Conservation (phyloP, 2,113 vertebrate species). For the Lynx canadensis region DNA sequence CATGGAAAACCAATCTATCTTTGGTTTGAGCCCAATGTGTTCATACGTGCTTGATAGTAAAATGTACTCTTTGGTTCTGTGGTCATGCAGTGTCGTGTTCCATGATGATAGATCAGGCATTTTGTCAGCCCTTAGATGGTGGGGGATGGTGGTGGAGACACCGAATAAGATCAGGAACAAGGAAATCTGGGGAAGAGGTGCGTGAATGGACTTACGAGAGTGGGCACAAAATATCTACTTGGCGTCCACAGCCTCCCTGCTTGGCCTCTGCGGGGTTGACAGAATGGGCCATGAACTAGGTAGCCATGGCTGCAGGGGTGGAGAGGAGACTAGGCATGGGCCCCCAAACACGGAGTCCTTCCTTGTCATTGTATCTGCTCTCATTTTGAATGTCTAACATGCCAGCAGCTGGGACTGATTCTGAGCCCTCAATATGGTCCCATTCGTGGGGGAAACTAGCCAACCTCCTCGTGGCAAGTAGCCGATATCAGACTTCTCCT, state of each 20-base stretch:
- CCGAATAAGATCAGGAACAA: neutral
- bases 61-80: neutral
- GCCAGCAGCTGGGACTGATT: neutral
- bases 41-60: neutral
- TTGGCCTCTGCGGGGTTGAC: neutral
- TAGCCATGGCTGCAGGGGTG: neutral
- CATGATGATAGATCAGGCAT: neutral
- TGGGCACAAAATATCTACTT: neutral
- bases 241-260: neutral
- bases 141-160: neutral
- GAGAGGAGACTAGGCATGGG: neutral
- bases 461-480: neutral
- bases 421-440: neutral
- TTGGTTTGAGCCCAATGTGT: neutral
- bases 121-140: neutral
- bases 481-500: neutral
- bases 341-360: neutral
- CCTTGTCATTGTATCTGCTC: neutral
- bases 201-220: fast-evolving
- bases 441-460: neutral
- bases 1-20: neutral
- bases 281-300: neutral
- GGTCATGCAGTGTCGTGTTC: neutral
- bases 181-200: neutral
- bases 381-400: neutral